A percentile compares a stretch with the other conserved stretches of the same genome.
Conservation (phyloP, 2,888 invertebrate genomes). For the Ophion costatus region DNA sequence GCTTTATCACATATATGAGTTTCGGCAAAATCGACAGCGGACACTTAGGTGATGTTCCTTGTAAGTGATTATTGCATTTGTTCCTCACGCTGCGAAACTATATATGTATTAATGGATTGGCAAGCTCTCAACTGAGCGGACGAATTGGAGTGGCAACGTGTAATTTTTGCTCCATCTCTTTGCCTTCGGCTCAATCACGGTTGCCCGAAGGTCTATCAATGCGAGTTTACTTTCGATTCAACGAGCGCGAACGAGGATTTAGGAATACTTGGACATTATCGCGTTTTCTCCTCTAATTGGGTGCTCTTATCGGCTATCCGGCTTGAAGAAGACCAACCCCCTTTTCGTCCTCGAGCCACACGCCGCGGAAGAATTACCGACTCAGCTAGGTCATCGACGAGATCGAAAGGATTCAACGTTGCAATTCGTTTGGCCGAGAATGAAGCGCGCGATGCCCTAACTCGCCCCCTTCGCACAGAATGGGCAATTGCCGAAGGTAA, state of each 20-base stretch:
- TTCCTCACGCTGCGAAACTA: not conserved
- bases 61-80: not conserved
- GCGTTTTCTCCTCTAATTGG: constrained; percentile 47
- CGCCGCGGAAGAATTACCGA: not conserved
- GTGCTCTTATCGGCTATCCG: constrained; percentile 32
- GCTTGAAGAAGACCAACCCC: not conserved
- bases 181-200: not conserved
- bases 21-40: too few relatives aligned
- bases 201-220: constrained; percentile 18
- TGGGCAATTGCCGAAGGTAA: not conserved
- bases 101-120: not conserved
- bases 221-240: constrained; percentile 45
- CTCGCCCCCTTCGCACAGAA: too few relatives aligned
- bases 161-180: constrained; percentile 16
- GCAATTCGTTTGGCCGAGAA: constrained; percentile 1
- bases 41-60: too few relatives aligned
- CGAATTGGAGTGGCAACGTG: constrained; percentile 27
- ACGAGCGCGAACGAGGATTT: constrained; percentile 50
- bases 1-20: too few relatives aligned
- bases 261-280: constrained; percentile 39
- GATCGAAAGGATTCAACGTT: constrained; percentile 15
- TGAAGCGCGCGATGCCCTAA: too few relatives aligned
- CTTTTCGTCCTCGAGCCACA: not conserved
- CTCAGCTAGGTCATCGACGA: constrained; percentile 2
- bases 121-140: constrained; percentile 16